phyloP scores from a whole-genome alignment of 1,140 invertebrate genomes.

The Acromyrmex echinatior region DNA sequence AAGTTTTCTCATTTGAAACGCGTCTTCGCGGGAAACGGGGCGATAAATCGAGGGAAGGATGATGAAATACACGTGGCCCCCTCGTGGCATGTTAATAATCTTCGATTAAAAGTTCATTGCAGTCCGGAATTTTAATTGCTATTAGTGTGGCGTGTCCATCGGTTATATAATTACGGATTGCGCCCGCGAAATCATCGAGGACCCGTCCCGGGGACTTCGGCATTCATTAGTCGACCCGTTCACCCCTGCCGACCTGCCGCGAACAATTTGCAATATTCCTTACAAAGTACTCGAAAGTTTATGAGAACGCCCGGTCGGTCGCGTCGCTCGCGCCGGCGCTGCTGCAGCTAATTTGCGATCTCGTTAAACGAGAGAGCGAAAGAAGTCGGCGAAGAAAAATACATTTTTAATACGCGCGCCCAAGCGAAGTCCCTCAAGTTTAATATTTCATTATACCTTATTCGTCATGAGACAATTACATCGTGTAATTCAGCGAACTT shows the following conservation, averaged over 20 bases:
- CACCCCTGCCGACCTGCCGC: background rate
- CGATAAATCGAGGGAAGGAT: conserved; percentile 36
- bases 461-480: conserved; percentile 50
- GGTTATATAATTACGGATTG: conserved; percentile 71
- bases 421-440: conserved; percentile 24
- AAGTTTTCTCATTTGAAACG: background rate
- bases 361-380: conserved; percentile 49
- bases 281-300: conserved; percentile 64
- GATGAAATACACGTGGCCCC: conserved; percentile 40
- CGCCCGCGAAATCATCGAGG: conserved; percentile 33
- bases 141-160: conserved; percentile 70
- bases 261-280: conserved; percentile 72
- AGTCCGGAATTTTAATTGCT: conserved; percentile 76
- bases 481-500: background rate
- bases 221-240: conserved; percentile 18
- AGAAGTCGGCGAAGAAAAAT: conserved; percentile 31
- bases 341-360: conserved; percentile 63
- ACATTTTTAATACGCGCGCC: conserved; percentile 49
- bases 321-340: conserved; percentile 8
- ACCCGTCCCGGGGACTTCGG: conserved; percentile 1
- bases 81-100: conserved; percentile 62
- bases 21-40: conserved; percentile 3
- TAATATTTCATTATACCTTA: conserved; percentile 49
- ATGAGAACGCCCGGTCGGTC: conserved; percentile 34
- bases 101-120: conserved; percentile 73